Percentiles rank a stretch among this genome's conserved stretches.
These are phyloP conservation scores for Symphodus melops DNA, from an alignment of 2,113 vertebrate genomes.

Conservation along the genomic window DNA sequence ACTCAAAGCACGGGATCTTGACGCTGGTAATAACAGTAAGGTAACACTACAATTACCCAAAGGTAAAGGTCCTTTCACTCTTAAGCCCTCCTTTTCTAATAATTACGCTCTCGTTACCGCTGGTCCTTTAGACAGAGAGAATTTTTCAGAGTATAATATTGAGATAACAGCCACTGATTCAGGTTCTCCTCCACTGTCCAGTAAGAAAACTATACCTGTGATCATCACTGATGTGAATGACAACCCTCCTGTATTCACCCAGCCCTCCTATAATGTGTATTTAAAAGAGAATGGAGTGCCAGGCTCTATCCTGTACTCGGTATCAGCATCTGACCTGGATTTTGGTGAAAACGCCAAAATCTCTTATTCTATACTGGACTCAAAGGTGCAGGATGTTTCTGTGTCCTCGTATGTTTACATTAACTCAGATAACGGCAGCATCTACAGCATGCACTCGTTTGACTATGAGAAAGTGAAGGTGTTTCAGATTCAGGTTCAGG, in stretches of 20 bases:
- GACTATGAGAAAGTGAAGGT: slow-evolving; percentile 89
- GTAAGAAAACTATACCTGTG: slow-evolving; percentile 80
- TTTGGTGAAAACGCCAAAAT: slow-evolving; percentile 82
- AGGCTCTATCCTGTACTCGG: slow-evolving; percentile 67
- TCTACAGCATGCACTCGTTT: slow-evolving; percentile 85
- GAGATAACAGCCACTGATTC: slow-evolving; percentile 85
- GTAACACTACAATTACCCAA: slow-evolving; percentile 78
- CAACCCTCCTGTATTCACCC: slow-evolving; percentile 85
- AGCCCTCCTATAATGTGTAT: slow-evolving; percentile 68
- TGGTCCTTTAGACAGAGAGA: slow-evolving; percentile 85
- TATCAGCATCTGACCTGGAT: slow-evolving; percentile 85
- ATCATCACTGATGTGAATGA: slow-evolving; percentile 89
- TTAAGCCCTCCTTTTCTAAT: slow-evolving; percentile 85
- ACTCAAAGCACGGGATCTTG: slow-evolving; percentile 67
- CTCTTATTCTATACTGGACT: slow-evolving; percentile 86
- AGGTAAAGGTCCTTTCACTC: slow-evolving; percentile 83
- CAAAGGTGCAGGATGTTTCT: slow-evolving; percentile 77
- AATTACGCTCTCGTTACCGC: slow-evolving; percentile 89
- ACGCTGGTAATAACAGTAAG: slow-evolving; percentile 71
- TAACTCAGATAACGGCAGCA: slow-evolving; percentile 85
- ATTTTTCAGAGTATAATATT: slow-evolving; percentile 78
- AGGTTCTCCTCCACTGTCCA: slow-evolving; percentile 84
- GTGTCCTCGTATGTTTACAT: slow-evolving; percentile 87
- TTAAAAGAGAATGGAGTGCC: slow-evolving; percentile 83
- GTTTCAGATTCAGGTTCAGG: slow-evolving; percentile 85